phyloP scores from a whole-genome alignment of 2,888 invertebrate genomes.

The Tenodera sinensis region DNA sequence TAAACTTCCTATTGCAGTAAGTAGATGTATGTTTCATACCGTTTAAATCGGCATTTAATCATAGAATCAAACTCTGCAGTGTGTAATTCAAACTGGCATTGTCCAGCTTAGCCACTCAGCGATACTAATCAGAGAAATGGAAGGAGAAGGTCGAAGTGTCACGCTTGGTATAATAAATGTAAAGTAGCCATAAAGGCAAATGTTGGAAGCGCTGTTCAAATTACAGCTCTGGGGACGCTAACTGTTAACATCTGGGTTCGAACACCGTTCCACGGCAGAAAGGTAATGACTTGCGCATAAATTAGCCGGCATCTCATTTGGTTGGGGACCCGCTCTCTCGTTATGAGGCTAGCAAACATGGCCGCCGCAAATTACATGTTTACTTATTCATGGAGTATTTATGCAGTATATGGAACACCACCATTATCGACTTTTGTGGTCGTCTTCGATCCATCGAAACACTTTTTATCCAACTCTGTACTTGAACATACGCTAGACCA shows the following conservation, averaged over 20 bases:
- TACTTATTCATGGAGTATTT: background rate
- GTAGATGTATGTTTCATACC: too few relatives aligned
- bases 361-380: background rate
- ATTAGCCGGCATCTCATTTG: background rate
- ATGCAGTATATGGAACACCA: background rate
- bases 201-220: background rate
- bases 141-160: background rate
- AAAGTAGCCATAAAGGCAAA: background rate
- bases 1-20: too few relatives aligned
- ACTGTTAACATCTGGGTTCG: background rate
- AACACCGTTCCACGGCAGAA: background rate
- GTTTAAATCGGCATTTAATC: background rate
- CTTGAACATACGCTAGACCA: background rate
- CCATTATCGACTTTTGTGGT: background rate
- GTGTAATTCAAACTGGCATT: background rate
- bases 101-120: background rate
- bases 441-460: background rate
- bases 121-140: background rate
- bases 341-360: background rate
- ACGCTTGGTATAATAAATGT: background rate
- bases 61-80: background rate
- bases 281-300: background rate
- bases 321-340: background rate
- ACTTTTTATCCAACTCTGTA: background rate
- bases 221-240: background rate